phyloP scores from a whole-genome alignment of 1,140 invertebrate species.

The Cherax quadricarinatus region DNA sequence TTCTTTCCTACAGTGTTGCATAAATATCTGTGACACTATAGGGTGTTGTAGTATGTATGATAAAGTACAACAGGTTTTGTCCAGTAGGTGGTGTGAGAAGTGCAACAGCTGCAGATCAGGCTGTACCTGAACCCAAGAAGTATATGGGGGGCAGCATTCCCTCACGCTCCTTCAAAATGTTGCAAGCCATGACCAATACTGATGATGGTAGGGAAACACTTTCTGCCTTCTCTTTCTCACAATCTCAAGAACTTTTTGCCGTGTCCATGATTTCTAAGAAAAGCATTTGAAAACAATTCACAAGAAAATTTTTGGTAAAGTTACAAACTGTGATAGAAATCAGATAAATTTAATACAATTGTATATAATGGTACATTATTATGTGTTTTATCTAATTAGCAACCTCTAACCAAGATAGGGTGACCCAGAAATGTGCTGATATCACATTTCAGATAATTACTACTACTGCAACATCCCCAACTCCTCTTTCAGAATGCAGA shows the following conservation, averaged over 20 bases:
- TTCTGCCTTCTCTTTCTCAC: background rate
- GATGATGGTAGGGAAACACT: constrained; percentile 75
- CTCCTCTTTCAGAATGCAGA: no score
- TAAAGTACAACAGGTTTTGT: background rate
- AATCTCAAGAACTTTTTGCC: background rate
- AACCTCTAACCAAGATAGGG: no score
- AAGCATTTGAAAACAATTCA: background rate
- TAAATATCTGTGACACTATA: background rate
- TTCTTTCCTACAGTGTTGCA: background rate
- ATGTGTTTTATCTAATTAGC: no score
- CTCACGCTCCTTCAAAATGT: constrained; percentile 88
- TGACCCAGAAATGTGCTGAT: no score
- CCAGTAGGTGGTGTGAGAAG: constrained; percentile 39
- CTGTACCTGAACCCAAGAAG: constrained; percentile 84
- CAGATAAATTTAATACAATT: no score
- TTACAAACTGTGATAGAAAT: no score
- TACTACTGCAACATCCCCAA: no score
- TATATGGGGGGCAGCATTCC: constrained; percentile 91
- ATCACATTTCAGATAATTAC: no score
- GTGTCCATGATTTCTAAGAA: background rate
- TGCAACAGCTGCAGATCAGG: constrained; percentile 80
- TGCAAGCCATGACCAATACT: constrained; percentile 86
- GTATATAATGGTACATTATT: no score
- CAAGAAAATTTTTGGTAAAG: no score
- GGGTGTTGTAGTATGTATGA: background rate